Evolutionary conservation across 2,113 vertebrate genomes (phyloP), one percentile per base, ranked within the genome.

Genomic region (Lycaon pictus): DNA sequence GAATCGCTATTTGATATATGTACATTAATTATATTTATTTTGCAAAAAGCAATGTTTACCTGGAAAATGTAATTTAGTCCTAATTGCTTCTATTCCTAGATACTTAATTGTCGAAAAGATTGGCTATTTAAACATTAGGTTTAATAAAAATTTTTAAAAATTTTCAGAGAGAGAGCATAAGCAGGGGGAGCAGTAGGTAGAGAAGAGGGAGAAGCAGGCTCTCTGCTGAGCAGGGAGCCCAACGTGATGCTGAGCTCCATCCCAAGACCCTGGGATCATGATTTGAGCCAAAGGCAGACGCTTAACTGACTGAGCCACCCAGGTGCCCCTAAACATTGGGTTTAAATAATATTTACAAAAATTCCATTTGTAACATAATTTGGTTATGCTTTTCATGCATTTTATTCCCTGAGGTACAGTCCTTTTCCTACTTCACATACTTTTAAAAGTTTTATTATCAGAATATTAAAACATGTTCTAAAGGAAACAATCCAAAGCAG

Each of bases 81-180:
- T 65, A 93, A 17, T 96, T 93, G n/a, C 43, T 93, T 97, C 79
- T 90, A 76, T 95, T 92, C 85, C 88, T 88, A 96, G 84, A 76
- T 76, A 88, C 37, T 95, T 82, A 90, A 95, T 74, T 97, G 11
- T 91, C 93, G 35, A 82, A 95, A 96, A 94, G 62, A 93, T 32
- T 65, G 60, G 79, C 9, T 85, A 88, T 89, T 93, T 95, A 90
- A 43, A 43, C 43, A 43, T 43, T 43, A 43, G 43, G 43, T 43
- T 43, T 43, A 43, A 43, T 43, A 43, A 43, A 43, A 43, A 43
- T 1, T 43, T 43, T 43, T 43, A 6, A 43, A 43, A 5, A 43
- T 43, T 43, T 43, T 43, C 43, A 43, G 43, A 43, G 1, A 43
- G 43, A 43, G 43, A 43, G 43, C 43, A 43, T 43, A 43, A 6